Conservation (phyloP, 2,888 invertebrate genomes). For the Acleris emargana region DNA sequence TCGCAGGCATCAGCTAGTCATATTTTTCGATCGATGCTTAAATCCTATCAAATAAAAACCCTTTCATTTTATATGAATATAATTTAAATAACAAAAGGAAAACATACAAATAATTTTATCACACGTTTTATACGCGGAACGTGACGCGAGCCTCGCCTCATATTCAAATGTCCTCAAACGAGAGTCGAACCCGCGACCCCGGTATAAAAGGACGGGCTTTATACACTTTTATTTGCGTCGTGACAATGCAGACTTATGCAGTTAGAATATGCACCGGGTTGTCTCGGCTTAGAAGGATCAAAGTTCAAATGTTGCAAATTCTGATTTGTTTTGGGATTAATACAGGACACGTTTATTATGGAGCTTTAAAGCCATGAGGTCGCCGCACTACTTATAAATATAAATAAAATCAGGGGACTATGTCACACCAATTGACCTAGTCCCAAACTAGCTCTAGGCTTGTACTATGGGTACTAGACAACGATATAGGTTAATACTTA, state of each 20-base stretch:
- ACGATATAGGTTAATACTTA: too few relatives aligned
- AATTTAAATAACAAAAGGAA: conserved; percentile 3
- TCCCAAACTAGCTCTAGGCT: too few relatives aligned
- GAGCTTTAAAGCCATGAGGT: too few relatives aligned
- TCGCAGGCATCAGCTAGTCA: too few relatives aligned
- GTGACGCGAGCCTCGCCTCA: conserved; percentile 8
- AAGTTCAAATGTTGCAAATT: conserved; percentile 1
- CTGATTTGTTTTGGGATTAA: background rate
- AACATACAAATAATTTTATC: conserved; percentile 29
- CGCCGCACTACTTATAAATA: too few relatives aligned
- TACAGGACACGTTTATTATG: too few relatives aligned
- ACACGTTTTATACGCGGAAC: conserved; percentile 10
- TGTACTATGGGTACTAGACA: too few relatives aligned
- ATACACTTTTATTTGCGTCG: conserved; percentile 18
- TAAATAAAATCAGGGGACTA: too few relatives aligned
- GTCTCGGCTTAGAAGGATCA: background rate
- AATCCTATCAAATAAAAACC: too few relatives aligned
- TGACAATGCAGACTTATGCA: conserved; percentile 17
- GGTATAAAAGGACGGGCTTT: conserved; percentile 5
- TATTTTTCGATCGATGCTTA: too few relatives aligned
- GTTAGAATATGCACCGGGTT: background rate
- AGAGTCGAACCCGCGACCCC: conserved; percentile 27
- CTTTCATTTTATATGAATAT: background rate
- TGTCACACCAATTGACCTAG: too few relatives aligned
- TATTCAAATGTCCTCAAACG: conserved; percentile 20